These are phyloP conservation scores for Anastrepha obliqua DNA, from an alignment of 1,140 invertebrate genomes.

Conservation along the genomic window DNA sequence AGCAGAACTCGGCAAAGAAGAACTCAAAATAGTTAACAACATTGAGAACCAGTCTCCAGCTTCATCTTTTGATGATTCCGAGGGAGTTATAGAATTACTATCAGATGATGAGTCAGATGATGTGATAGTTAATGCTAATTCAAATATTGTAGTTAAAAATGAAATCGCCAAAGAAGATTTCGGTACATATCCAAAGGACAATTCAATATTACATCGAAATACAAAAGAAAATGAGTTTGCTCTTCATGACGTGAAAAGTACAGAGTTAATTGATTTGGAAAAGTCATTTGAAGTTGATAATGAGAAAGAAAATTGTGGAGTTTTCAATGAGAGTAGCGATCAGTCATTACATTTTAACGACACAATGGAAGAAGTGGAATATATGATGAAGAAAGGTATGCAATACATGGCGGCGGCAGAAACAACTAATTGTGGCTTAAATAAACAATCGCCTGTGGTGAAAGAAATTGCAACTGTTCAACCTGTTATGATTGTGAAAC, in stretches of 20 bases:
- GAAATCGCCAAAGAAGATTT: slow-evolving; percentile 8
- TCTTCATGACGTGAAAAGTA: background rate
- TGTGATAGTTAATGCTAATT: background rate
- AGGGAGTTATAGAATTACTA: slow-evolving; percentile 6
- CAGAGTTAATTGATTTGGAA: background rate
- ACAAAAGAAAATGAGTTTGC: background rate
- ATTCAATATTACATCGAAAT: background rate
- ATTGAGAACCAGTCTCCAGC: background rate
- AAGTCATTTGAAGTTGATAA: background rate
- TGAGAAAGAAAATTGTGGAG: slow-evolving; percentile 33
- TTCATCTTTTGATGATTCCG: background rate
- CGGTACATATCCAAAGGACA: background rate
- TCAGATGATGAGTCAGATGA: slow-evolving; percentile 28
- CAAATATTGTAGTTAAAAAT: background rate
- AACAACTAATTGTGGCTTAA: background rate
- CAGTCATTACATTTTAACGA: slow-evolving; percentile 72
- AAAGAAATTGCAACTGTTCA: background rate
- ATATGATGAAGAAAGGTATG: slow-evolving; percentile 71
- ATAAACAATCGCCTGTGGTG: background rate
- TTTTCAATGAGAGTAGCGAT: background rate
- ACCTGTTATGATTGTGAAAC: background rate
- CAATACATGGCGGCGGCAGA: slow-evolving; percentile 62
- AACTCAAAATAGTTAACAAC: background rate
- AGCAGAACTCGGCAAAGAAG: background rate
- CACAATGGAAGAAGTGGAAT: slow-evolving; percentile 74